These are phyloP conservation scores for Ophioninae sp. DNA, from an alignment of 2,888 invertebrate genomes.

Conservation along the genomic window DNA sequence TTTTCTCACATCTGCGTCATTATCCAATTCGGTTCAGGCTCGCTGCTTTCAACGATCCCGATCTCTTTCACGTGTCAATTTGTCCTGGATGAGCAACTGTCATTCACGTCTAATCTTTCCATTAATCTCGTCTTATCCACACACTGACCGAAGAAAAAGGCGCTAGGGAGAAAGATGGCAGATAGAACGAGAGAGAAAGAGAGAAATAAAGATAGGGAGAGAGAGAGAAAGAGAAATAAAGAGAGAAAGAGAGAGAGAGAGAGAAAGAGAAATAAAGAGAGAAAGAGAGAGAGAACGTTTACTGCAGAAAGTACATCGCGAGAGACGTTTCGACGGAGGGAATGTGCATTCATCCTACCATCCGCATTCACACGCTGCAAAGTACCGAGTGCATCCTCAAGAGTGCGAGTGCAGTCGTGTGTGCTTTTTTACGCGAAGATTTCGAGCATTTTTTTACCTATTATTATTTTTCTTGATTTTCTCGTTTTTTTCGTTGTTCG, in stretches of 20 bases:
- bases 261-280: not conserved
- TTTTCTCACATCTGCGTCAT: slow-evolving; percentile 56
- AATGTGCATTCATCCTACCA: slow-evolving; percentile 46
- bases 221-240: not conserved
- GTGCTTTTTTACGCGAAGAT: slow-evolving; percentile 16
- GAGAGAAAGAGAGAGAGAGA: not conserved
- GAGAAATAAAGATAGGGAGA: no score
- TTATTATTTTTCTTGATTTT: not conserved
- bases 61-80: slow-evolving; percentile 72
- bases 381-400: slow-evolving; percentile 24
- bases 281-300: not conserved
- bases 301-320: slow-evolving; percentile 23
- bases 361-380: slow-evolving; percentile 37
- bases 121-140: slow-evolving; percentile 58
- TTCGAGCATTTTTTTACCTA: not conserved
- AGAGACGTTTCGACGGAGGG: slow-evolving; percentile 42
- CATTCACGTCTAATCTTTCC: slow-evolving; percentile 62
- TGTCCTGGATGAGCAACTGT: slow-evolving; percentile 66
- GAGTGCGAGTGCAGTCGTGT: slow-evolving; percentile 15
- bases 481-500: not conserved
- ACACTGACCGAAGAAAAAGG: slow-evolving; percentile 10
- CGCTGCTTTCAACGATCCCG: slow-evolving; percentile 66
- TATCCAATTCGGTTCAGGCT: slow-evolving; percentile 60
- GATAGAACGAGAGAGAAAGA: slow-evolving; percentile 4
- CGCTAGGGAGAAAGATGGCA: slow-evolving; percentile 5